Evolutionary conservation across 2,888 invertebrate genomes (phyloP).

Genomic region (Isoperla grammatica): DNA sequence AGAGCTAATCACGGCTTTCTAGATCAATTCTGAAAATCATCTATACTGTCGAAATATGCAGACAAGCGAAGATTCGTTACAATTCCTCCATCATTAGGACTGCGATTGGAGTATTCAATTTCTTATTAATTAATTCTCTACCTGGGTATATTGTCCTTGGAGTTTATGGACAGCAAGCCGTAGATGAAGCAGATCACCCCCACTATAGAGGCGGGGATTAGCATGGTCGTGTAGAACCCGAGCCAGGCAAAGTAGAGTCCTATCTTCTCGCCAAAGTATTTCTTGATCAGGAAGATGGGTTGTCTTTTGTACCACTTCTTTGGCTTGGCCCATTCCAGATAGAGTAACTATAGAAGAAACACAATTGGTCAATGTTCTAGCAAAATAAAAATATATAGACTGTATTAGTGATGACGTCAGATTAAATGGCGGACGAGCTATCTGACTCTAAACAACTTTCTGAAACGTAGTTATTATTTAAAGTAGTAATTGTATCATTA

Average conservation of each 20-base stretch:
- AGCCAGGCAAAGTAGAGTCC: constrained; percentile 90
- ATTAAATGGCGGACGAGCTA: too few species aligned
- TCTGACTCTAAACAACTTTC: too few species aligned
- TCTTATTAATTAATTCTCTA: too few species aligned
- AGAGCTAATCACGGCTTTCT: too few species aligned
- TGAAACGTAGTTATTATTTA: too few species aligned
- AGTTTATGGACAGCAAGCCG: constrained; percentile 75
- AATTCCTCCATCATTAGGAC: too few species aligned
- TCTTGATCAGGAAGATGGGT: constrained; percentile 79
- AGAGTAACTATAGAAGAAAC: constrained; percentile 60
- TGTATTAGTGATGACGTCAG: too few species aligned
- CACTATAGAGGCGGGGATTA: constrained; percentile 79
- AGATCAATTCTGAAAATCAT: too few species aligned
- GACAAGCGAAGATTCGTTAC: too few species aligned
- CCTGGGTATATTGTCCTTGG: constrained; percentile 74
- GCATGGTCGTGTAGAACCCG: constrained; percentile 86
- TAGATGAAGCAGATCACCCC: constrained; percentile 84
- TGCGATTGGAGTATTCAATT: too few species aligned
- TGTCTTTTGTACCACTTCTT: constrained; percentile 88
- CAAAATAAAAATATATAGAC: not conserved
- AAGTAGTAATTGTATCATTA: too few species aligned
- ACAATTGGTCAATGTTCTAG: not conserved
- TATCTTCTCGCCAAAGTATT: constrained; percentile 90
- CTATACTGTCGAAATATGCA: too few species aligned
- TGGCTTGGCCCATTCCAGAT: constrained; percentile 89